Percentiles rank a stretch among this genome's conserved stretches.
phyloP scores from a whole-genome alignment of 2,113 vertebrate species.

The Myotis yumanensis region DNA sequence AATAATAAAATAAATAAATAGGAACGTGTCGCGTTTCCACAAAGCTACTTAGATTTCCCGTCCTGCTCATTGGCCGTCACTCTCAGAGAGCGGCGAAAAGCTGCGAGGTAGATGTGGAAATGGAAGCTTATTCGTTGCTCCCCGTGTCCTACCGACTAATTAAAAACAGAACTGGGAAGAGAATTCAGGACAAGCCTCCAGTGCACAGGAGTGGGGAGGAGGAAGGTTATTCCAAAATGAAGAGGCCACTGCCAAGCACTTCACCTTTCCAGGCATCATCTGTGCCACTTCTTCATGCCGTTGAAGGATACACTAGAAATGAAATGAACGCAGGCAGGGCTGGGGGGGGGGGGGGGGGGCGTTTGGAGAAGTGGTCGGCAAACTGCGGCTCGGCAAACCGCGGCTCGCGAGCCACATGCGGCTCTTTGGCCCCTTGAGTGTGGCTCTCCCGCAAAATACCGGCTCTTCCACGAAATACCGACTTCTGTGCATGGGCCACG shows the following conservation, averaged over 20 bases:
- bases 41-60: background rate
- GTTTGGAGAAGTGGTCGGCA: background rate
- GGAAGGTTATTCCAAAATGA: background rate
- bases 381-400: too few species aligned
- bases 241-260: background rate
- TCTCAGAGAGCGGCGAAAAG: background rate
- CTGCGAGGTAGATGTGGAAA: background rate
- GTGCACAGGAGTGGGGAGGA: too few species aligned
- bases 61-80: background rate
- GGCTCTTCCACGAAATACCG: too few species aligned
- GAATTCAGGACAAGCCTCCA: background rate
- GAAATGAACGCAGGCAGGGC: background rate
- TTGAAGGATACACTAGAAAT: conserved; percentile 11
- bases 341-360: background rate
- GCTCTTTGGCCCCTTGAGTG: too few species aligned
- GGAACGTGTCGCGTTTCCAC: background rate
- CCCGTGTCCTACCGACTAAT: background rate
- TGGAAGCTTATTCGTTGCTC: background rate
- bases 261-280: background rate
- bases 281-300: background rate
- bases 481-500: too few species aligned
- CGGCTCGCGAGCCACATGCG: too few species aligned
- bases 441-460: too few species aligned
- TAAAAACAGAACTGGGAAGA: background rate
- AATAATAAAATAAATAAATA: background rate